Conservation (phyloP, 2,797 vertebrate genomes). For the Tamandua tetradactyla region DNA sequence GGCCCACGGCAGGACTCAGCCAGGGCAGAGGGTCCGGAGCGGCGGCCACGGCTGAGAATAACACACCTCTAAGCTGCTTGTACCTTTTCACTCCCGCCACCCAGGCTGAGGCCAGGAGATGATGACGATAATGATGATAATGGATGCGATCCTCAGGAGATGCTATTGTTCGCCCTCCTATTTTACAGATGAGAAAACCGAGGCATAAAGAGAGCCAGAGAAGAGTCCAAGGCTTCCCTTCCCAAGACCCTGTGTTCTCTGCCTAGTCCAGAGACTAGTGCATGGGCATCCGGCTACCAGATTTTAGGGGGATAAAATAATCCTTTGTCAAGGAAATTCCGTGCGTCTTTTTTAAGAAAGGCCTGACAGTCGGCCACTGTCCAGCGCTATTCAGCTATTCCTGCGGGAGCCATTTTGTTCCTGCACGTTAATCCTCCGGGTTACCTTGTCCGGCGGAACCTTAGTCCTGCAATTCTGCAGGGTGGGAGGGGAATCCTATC, state of each 20-base stretch:
- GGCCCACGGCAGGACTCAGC: background rate
- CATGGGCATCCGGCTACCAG: background rate
- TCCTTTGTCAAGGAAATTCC: background rate
- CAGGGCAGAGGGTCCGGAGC: background rate
- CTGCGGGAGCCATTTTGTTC: background rate
- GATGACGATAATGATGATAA: background rate
- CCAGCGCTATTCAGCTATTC: background rate
- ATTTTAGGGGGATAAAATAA: background rate
- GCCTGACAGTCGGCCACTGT: background rate
- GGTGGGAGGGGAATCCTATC: background rate
- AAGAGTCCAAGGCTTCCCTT: background rate
- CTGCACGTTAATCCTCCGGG: background rate
- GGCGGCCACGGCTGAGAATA: background rate
- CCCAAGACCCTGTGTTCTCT: background rate
- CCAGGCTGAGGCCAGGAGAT: background rate
- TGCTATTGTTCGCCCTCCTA: background rate
- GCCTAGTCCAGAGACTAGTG: background rate
- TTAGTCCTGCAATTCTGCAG: background rate
- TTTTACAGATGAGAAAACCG: background rate
- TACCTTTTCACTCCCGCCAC: background rate
- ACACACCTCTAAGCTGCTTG: background rate
- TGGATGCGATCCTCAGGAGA: accelerated
- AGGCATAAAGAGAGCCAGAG: background rate
- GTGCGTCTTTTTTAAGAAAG: background rate
- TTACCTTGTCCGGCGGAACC: background rate